Evolutionary conservation across 2,797 vertebrate species (phyloP).

Genomic region (Peromyscus eremicus): DNA sequence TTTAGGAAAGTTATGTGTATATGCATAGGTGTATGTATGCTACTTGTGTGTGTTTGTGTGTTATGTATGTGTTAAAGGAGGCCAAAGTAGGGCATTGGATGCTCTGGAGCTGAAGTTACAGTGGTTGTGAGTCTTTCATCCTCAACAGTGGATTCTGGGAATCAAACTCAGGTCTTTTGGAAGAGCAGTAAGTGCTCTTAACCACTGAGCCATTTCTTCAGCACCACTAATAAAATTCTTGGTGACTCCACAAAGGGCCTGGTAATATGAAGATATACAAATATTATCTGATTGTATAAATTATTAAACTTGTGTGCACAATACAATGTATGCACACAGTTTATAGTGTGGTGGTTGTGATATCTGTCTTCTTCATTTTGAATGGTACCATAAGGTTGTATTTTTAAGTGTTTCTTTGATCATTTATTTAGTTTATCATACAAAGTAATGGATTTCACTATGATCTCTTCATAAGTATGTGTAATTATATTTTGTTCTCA

Average conservation of each 20-base stretch:
- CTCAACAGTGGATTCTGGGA: background rate
- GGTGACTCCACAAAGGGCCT: background rate
- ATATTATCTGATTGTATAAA: constrained; percentile 11
- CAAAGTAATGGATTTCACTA: background rate
- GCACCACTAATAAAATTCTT: background rate
- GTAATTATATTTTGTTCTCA: background rate
- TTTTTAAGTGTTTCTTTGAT: background rate
- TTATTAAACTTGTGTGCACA: background rate
- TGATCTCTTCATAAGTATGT: background rate
- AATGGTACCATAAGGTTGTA: background rate
- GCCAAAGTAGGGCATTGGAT: background rate
- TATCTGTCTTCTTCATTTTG: background rate
- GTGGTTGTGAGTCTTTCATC: background rate
- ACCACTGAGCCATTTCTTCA: background rate
- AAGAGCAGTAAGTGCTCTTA: background rate
- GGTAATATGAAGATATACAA: background rate
- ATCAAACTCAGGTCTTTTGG: background rate
- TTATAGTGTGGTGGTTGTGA: background rate
- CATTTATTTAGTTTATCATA: background rate
- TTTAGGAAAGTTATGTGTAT: background rate
- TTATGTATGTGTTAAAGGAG: background rate
- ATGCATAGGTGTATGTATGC: background rate
- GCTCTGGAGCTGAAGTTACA: background rate
- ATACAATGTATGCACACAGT: background rate
- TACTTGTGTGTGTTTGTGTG: background rate